Conservation (phyloP, 2,797 vertebrate genomes). For the Gymnoscopelus microlampas region DNA sequence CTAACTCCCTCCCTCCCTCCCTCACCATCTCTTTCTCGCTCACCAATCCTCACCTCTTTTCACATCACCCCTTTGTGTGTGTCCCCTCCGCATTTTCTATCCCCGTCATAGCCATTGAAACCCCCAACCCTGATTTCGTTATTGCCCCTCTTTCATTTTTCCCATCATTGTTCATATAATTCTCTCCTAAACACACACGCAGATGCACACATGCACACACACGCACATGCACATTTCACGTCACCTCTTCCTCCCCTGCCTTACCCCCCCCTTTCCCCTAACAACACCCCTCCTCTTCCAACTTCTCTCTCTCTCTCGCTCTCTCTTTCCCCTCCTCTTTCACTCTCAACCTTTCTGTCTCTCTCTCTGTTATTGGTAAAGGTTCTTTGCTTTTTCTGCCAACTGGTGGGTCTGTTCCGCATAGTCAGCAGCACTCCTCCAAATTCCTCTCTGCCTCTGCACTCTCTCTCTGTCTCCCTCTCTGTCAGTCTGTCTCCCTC, state of each 20-base stretch:
- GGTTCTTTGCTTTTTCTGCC: constrained; percentile 66
- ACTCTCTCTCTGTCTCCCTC: constrained; percentile 21
- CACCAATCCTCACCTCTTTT: constrained; percentile 2
- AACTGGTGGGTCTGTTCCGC: constrained; percentile 71
- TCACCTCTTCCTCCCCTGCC: constrained; percentile 15
- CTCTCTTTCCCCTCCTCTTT: neutral
- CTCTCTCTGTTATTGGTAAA: constrained; percentile 62
- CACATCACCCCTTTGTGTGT: neutral
- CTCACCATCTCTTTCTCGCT: constrained; percentile 1
- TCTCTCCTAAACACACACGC: neutral
- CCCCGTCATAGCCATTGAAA: too few relatives aligned
- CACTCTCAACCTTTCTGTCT: neutral
- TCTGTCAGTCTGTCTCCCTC: constrained; percentile 26
- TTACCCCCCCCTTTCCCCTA: constrained; percentile 6
- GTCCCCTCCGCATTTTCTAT: neutral
- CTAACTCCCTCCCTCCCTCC: neutral
- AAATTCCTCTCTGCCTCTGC: constrained; percentile 54
- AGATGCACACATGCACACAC: neutral
- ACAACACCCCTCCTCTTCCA: neutral
- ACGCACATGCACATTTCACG: constrained; percentile 3
- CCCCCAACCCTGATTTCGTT: too few relatives aligned
- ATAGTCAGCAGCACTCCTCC: constrained; percentile 80
- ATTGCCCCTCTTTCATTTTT: constrained; percentile 11
- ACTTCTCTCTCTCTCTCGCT: neutral
- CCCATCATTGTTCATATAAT: constrained; percentile 11